Conservation (phyloP, 2,888 invertebrate genomes). For the Latheticus oryzae region DNA sequence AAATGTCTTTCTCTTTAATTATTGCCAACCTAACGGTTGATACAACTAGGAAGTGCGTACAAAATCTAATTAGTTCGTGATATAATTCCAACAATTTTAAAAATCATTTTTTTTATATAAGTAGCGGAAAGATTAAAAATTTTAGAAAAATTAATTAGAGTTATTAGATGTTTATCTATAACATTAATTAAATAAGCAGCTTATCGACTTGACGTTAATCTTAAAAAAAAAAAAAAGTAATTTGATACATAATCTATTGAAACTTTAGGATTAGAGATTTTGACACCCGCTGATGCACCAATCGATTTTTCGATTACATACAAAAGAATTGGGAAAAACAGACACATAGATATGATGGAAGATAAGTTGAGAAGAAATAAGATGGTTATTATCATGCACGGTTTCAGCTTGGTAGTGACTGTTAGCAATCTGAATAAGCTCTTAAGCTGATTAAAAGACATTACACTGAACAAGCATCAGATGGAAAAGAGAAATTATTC, state of each 20-base stretch:
- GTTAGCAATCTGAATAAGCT: conserved; percentile 27
- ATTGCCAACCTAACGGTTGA: conserved; percentile 17
- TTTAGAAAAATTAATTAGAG: conserved; percentile 34
- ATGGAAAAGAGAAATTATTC: too few relatives aligned
- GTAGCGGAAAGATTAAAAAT: conserved; percentile 12
- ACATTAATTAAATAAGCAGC: conserved; percentile 41
- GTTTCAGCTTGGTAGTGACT: conserved; percentile 25
- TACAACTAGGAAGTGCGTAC: conserved; percentile 34
- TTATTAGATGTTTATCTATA: conserved; percentile 25
- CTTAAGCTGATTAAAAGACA: conserved; percentile 36
- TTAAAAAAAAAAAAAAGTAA: conserved; percentile 27
- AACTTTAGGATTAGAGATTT: conserved; percentile 31
- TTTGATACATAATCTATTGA: conserved; percentile 32
- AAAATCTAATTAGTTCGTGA: conserved; percentile 37
- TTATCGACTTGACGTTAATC: conserved; percentile 39
- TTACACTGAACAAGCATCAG: too few relatives aligned
- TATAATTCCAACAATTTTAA: too few relatives aligned
- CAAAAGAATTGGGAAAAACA: conserved; percentile 21
- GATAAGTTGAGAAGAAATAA: conserved; percentile 20
- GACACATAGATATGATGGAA: conserved; percentile 15
- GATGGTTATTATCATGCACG: conserved; percentile 17
- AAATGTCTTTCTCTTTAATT: conserved; percentile 5
- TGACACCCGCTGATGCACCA: conserved; percentile 37
- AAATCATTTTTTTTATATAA: too few relatives aligned
- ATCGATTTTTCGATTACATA: conserved; percentile 23